phyloP scores from a whole-genome alignment of 2,113 vertebrate species.

The Empidonax traillii region DNA sequence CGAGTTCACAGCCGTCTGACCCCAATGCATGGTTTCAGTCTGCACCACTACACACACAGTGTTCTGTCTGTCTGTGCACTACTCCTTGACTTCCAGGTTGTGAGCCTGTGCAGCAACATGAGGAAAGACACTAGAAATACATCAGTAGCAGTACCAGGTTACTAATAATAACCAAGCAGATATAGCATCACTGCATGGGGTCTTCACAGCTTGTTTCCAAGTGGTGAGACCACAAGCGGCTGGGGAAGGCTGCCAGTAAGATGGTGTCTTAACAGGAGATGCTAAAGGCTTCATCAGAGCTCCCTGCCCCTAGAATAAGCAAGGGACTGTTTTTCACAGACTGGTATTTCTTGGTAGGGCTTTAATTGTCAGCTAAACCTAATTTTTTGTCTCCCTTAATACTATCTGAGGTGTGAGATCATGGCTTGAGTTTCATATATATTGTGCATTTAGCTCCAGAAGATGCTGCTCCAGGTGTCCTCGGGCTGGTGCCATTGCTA shows the following conservation, averaged over 20 bases:
- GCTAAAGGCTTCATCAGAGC: not conserved
- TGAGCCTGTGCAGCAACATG: not conserved
- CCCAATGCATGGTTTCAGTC: accelerated
- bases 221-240: not conserved
- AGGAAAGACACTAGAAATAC: not conserved
- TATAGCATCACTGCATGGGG: not conserved
- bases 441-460: not conserved
- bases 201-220: not conserved
- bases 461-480: not conserved
- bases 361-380: not conserved
- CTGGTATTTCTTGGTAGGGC: not conserved
- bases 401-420: not conserved
- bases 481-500: not conserved
- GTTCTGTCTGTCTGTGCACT: not conserved
- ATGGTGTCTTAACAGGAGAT: not conserved
- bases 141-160: not conserved
- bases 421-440: not conserved
- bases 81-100: not conserved
- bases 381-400: not conserved
- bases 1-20: not conserved
- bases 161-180: not conserved
- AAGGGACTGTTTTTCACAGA: not conserved
- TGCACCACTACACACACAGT: not conserved
- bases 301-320: not conserved
- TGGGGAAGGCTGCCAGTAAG: not conserved